Evolutionary conservation across 2,113 vertebrate genomes (phyloP), one percentile per base, ranked within the genome.

Genomic region (Pagrus major): DNA sequence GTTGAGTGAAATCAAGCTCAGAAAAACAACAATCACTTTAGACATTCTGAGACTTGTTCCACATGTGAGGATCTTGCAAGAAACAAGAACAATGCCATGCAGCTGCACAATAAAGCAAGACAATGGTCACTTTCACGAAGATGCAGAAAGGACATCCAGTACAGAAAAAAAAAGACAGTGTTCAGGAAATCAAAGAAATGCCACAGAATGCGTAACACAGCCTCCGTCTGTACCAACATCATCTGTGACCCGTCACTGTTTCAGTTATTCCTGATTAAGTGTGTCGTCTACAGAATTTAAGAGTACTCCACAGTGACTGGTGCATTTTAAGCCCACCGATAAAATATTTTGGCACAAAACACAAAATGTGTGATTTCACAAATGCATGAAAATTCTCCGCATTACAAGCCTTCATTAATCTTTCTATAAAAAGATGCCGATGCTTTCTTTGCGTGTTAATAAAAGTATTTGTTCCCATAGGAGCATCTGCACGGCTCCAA

Each of bases 81-180:
- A 20, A 23, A 58, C 58, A 39, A 66, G 27, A 59, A 82, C 29
- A 67, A 82, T 14, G 39, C 2, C 51, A 55, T 2, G 16, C 71
- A 84, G 80, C 39, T 46, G 78, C 65, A 71, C 37, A 15, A 61
- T 23, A 27, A 61, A 56, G 46, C 77, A 61, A 61, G 42, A 89
- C 79, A 85, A 85, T 49, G 51, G 37, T 14, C 44, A 80, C 71
- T 75, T 82, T 75, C 59, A 84, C 64, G 6, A 76, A 72, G 56
- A 81, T 33, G 55, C 39, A 65, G 51, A 60, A 61, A 68, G 23
- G 39, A 73, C 81, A 75, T 41, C 52, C 16, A 78, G 75, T 71
- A 44, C 0, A 61, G 37, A 27, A 73, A 37, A n/a, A n/a, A n/a
- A 49, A 46, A 35, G 29, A 49, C 7, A 18, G 12, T 44, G 58